A percentile compares a stretch with the other conserved stretches of the same genome.
phyloP scores from a whole-genome alignment of 2,113 vertebrate species.

The Neotoma lepida region DNA sequence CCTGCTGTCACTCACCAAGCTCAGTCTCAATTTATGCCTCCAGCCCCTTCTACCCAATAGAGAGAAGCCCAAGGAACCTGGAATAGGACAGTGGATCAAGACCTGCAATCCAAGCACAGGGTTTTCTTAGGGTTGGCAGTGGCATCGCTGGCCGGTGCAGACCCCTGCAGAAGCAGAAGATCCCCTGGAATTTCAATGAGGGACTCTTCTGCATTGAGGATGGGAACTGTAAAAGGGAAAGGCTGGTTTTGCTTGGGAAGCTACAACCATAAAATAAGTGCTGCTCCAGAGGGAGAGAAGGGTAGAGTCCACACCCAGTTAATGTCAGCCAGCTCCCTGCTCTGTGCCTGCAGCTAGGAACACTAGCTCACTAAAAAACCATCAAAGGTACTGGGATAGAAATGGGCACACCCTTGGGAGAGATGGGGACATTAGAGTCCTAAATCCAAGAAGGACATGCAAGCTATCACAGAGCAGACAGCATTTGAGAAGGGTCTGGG shows the following conservation, averaged over 20 bases:
- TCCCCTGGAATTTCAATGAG: conserved; percentile 71
- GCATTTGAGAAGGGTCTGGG: neutral
- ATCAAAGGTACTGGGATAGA: neutral
- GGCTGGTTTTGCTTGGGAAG: conserved; percentile 45
- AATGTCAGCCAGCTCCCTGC: neutral
- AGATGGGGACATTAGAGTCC: neutral
- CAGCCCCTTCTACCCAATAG: neutral
- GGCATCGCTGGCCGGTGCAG: neutral
- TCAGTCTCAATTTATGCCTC: neutral
- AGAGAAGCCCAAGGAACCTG: neutral
- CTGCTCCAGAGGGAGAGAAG: neutral
- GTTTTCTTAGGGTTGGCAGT: neutral
- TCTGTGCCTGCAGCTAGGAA: neutral
- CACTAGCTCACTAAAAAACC: neutral
- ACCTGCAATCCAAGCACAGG: neutral
- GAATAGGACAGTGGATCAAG: neutral
- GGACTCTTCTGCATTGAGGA: conserved; percentile 29
- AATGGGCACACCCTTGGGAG: neutral
- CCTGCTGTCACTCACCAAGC: neutral
- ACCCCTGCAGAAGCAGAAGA: conserved; percentile 46
- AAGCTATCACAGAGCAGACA: neutral
- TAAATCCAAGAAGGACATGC: neutral
- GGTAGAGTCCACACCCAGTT: neutral
- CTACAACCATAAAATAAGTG: neutral
- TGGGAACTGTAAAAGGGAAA: conserved; percentile 36